Base-by-base conservation (phyloP, 2,888 invertebrate species). In the Heteropelma amictum region DNA sequence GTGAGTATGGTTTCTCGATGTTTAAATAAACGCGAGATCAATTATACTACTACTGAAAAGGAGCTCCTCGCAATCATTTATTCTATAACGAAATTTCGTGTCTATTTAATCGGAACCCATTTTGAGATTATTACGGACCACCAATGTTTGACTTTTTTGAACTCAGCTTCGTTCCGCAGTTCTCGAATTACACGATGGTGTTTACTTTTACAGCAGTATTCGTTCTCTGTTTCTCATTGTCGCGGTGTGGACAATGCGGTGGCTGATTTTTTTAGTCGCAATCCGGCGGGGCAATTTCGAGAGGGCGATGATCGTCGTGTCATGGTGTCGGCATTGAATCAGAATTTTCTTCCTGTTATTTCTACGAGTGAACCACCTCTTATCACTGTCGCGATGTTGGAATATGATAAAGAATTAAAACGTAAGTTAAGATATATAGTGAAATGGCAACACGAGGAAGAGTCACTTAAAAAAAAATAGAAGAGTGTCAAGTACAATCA, bases 61-160 rank as follows among this genome's bases (percentile, higher is more conserved):
- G 58, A 58, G 7, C n/a, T 58, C 4, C 49, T 63, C 4, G 63
- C 63, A 7, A 26, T 58, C 23, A 26, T 58, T 0, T 58, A 58
- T 30, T 10, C 40, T 8, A 8, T 58, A 8, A 6, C 12, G 17
- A 58, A 58, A 12, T 58, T 58, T 12, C 58, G 58, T 4, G n/a
- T n/a, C 0, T 58, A 58, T 58, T 10, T 58, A n/a, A 40, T 58
- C 2, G 58, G 58, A 17, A 14, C n/a, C 4, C 23, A 30, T 4
- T 40, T n/a, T n/a, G n/a, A n/a, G n/a, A n/a, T n/a, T n/a, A n/a
- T n/a, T n/a, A n/a, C n/a, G n/a, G n/a, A n/a, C 40, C 12, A 8
- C 4, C 8, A 23, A 40, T 1, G 12, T 58, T 5, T 40, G 14
- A 58, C 58, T 6, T 58, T 58, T 53, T 53, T 53, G 6, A n/a